phyloP scores from a whole-genome alignment of 2,888 invertebrate genomes.

The Drosophila anomalata region DNA sequence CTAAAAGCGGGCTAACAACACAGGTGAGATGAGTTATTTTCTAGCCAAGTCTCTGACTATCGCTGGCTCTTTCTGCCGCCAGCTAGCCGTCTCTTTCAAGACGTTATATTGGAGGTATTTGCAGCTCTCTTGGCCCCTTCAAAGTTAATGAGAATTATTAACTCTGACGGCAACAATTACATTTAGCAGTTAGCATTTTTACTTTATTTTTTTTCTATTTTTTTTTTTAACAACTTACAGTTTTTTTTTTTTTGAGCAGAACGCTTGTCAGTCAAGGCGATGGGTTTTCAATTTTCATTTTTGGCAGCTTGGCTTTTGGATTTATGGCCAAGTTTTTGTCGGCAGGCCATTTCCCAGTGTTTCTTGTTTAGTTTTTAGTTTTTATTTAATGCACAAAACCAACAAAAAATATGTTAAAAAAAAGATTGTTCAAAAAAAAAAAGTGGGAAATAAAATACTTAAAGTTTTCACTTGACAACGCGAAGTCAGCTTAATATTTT shows the following conservation, averaged over 20 bases:
- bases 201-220: constrained; percentile 7
- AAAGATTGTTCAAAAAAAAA: constrained; percentile 20
- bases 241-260: constrained; percentile 13
- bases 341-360: constrained; percentile 1
- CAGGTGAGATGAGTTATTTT: constrained; percentile 23
- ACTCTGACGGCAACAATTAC: constrained; percentile 35
- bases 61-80: not conserved
- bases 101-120: too few species aligned
- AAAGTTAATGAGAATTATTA: constrained; percentile 45
- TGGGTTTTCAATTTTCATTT: constrained; percentile 36
- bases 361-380: constrained; percentile 11
- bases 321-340: constrained; percentile 25
- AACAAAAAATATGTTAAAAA: constrained; percentile 29
- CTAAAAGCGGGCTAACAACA: not conserved
- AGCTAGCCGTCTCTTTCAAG: not conserved
- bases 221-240: constrained; percentile 54
- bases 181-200: constrained; percentile 23
- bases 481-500: not conserved
- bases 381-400: constrained; percentile 15
- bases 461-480: constrained; percentile 6
- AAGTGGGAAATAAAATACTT: constrained; percentile 22
- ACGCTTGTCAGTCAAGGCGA: constrained; percentile 47
- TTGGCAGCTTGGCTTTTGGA: constrained; percentile 49
- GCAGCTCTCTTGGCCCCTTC: not conserved
- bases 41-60: constrained; percentile 28